Percentiles rank a stretch among this genome's conserved stretches.
Conservation (phyloP, 1,140 invertebrate genomes). For the Danaus melanippus region DNA sequence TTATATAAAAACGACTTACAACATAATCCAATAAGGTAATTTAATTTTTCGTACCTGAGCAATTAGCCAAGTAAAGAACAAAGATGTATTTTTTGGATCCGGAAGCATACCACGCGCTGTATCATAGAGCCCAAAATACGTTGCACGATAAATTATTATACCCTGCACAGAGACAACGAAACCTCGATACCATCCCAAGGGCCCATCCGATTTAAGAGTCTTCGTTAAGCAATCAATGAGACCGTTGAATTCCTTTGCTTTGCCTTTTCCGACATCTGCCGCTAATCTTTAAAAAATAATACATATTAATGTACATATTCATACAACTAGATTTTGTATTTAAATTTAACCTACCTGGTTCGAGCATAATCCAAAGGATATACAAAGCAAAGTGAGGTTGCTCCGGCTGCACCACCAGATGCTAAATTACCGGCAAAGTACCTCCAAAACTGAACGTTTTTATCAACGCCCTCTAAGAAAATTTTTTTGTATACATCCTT, state of each 20-base stretch:
- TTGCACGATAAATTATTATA: conserved; percentile 89
- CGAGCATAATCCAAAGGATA: conserved; percentile 96
- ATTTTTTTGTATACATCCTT: conserved; percentile 92
- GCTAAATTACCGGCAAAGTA: conserved; percentile 91
- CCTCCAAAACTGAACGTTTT: conserved; percentile 89
- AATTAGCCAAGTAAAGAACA: conserved; percentile 86
- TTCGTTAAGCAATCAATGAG: conserved; percentile 87
- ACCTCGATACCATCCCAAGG: conserved; percentile 89
- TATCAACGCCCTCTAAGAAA: conserved; percentile 88
- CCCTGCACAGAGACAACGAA: conserved; percentile 93
- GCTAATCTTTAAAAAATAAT: conserved; percentile 75
- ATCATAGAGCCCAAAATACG: conserved; percentile 95
- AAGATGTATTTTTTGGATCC: conserved; percentile 84
- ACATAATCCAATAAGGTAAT: background rate
- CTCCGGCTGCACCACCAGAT: conserved; percentile 95
- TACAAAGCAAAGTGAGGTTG: conserved; percentile 94
- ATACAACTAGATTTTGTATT: no score
- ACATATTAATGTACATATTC: conserved; percentile 1
- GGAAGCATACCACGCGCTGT: conserved; percentile 91
- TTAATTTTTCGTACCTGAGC: conserved; percentile 76
- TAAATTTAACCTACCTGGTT: conserved; percentile 78
- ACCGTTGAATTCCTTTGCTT: conserved; percentile 86
- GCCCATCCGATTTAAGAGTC: conserved; percentile 87
- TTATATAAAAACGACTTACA: background rate
- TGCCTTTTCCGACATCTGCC: conserved; percentile 86